Conservation (phyloP, 2,113 vertebrate genomes). For the Stomatorhinus ivindoensis region DNA sequence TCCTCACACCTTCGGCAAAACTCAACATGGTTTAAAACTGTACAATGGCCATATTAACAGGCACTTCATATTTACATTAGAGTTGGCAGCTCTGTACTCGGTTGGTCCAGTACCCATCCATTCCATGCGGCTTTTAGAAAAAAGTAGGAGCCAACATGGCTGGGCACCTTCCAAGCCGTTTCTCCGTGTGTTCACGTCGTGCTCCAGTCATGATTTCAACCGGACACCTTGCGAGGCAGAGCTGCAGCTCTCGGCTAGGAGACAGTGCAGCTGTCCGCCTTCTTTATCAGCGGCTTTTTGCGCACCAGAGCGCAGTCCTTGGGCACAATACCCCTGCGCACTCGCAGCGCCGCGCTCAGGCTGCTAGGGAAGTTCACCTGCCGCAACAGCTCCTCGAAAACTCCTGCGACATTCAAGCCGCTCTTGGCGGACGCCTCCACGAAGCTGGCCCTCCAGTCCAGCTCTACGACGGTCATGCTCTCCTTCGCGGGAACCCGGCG, state of each 20-base stretch:
- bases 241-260: conserved; percentile 34
- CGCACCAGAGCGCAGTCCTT: neutral
- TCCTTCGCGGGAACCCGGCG: conserved; percentile 34
- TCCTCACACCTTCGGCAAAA: neutral
- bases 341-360: conserved; percentile 38
- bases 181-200: neutral
- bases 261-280: conserved; percentile 49
- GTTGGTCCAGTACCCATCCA: neutral
- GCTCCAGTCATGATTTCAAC: neutral
- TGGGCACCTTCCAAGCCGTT: neutral
- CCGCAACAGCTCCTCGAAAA: conserved; percentile 54
- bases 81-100: neutral
- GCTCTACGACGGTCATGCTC: conserved; percentile 43
- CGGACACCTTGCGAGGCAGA: neutral
- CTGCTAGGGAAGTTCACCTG: conserved; percentile 40
- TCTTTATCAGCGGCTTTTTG: conserved; percentile 37
- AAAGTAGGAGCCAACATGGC: neutral
- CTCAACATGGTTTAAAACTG: neutral
- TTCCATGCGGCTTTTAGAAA: neutral
- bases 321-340: conserved; percentile 35
- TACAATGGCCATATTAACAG: neutral
- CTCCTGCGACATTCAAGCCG: conserved; percentile 42
- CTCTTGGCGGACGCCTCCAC: conserved; percentile 57
- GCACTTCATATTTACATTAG: neutral
- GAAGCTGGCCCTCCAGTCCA: conserved; percentile 49